Conservation (phyloP, 2,888 invertebrate genomes). For the Plebejus melissa region DNA sequence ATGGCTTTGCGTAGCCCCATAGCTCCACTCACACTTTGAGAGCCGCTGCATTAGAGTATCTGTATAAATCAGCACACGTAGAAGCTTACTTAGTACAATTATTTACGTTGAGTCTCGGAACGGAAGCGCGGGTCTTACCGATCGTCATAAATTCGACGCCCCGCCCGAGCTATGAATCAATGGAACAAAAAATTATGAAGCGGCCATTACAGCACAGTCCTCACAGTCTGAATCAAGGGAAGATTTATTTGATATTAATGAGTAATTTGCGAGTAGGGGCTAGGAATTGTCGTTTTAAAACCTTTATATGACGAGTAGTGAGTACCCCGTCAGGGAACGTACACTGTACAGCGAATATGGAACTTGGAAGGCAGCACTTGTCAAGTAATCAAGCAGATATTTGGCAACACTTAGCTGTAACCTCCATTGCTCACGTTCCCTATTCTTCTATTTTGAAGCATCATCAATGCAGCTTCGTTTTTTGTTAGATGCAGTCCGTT, state of each 20-base stretch:
- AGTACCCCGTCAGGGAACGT: background rate
- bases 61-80: slow-evolving; percentile 46
- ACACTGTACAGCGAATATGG: background rate
- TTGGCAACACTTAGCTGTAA: background rate
- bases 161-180: slow-evolving; percentile 56
- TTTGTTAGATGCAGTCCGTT: too few relatives aligned
- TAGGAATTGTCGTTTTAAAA: background rate
- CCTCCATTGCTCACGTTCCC: background rate
- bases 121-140: slow-evolving; percentile 43
- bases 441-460: background rate
- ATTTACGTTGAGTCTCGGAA: slow-evolving; percentile 49
- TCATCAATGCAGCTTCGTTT: background rate
- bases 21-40: too few relatives aligned
- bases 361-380: background rate
- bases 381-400: background rate
- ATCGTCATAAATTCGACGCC: slow-evolving; percentile 57
- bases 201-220: slow-evolving; percentile 30
- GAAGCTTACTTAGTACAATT: slow-evolving; percentile 49
- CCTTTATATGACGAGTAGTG: background rate
- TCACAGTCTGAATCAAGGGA: background rate
- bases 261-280: background rate
- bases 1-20: too few relatives aligned
- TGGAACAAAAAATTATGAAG: slow-evolving; percentile 46
- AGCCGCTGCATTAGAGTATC: background rate
- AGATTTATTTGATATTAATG: background rate